These are phyloP conservation scores for Tangara arthus DNA, from an alignment of 2,797 vertebrate species.

Conservation along the genomic window DNA sequence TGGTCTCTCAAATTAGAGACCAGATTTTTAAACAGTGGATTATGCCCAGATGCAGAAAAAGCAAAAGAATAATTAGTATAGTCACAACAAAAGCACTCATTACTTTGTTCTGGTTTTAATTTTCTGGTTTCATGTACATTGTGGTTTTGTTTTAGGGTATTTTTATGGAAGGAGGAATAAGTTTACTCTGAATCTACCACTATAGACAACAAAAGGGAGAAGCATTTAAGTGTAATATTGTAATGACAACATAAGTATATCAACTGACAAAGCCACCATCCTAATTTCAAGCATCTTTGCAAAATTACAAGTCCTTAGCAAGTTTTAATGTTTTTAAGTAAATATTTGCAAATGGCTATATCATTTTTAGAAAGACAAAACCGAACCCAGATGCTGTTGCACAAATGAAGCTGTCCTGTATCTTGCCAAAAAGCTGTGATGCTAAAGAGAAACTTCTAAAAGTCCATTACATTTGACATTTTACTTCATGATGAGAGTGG, in stretches of 20 bases:
- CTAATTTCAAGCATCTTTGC: background rate
- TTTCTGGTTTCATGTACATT: background rate
- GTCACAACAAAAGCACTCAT: background rate
- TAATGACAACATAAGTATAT: background rate
- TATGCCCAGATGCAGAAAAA: background rate
- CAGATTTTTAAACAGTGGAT: background rate
- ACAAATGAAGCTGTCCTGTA: background rate
- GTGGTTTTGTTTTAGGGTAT: background rate
- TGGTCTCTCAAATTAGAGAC: background rate
- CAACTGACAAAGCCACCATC: fast-evolving
- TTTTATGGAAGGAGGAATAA: background rate
- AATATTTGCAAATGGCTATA: fast-evolving
- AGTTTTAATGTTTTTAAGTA: background rate
- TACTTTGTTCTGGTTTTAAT: background rate
- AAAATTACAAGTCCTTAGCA: background rate
- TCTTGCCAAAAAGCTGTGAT: background rate
- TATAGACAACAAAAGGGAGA: background rate
- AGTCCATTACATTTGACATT: background rate
- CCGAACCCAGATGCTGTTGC: background rate
- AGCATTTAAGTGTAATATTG: background rate
- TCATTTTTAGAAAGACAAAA: background rate
- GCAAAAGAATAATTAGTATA: background rate
- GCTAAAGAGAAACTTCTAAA: background rate
- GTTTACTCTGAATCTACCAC: background rate
- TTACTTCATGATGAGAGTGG: background rate